phyloP scores from a whole-genome alignment of 2,113 vertebrate genomes.

The Cnemophilus loriae region DNA sequence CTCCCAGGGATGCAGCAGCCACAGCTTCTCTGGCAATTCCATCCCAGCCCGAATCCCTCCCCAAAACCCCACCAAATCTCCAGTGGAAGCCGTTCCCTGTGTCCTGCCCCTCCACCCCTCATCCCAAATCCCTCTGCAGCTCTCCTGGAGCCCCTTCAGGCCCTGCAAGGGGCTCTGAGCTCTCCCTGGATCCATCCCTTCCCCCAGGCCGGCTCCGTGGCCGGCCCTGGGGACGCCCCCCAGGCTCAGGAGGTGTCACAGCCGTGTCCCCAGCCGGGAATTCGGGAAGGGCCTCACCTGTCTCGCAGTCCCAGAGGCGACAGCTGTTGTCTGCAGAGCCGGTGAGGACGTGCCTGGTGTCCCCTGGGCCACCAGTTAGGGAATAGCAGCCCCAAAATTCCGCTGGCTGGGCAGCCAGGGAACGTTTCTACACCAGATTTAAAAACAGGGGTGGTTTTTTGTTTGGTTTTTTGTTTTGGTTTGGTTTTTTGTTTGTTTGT shows the following conservation, averaged over 20 bases:
- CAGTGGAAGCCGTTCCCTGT: background rate
- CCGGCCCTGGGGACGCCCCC: fast-evolving
- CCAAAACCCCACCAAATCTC: background rate
- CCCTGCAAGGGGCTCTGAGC: background rate
- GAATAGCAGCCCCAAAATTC: background rate
- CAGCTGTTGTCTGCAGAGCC: constrained; percentile 97
- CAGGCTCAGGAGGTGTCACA: fast-evolving
- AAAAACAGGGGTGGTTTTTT: no score
- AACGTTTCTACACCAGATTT: fast-evolving
- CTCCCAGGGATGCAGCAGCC: background rate
- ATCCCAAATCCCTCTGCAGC: background rate
- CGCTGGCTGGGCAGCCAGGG: fast-evolving
- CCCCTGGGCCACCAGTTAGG: constrained; percentile 81
- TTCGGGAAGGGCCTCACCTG: constrained; percentile 68
- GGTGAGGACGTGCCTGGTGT: constrained; percentile 91
- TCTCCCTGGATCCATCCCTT: background rate
- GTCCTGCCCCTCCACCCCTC: background rate
- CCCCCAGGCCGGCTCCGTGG: background rate
- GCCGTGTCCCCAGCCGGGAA: fast-evolving
- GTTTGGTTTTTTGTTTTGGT: no score
- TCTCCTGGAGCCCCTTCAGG: no score
- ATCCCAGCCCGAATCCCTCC: background rate
- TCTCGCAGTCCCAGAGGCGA: constrained; percentile 96
- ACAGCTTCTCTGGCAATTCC: background rate
- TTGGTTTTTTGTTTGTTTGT: no score